Base-by-base conservation (phyloP, 1,140 invertebrate species). In the Bombus breviceps region DNA sequence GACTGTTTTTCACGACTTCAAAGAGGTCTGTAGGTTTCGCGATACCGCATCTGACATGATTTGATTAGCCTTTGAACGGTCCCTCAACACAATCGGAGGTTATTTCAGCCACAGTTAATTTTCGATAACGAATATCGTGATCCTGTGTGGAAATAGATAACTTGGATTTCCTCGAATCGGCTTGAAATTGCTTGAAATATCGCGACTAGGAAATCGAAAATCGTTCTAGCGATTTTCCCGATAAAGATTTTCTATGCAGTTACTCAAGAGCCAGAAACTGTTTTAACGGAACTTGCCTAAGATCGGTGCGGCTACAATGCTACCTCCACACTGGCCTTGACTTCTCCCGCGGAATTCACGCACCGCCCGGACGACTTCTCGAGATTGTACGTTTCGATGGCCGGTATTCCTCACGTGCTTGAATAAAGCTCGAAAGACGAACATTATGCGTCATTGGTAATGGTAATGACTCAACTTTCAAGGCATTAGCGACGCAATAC, bases 381-480 rank as follows among this genome's bases (percentile, higher is more conserved):
- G 15, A 22, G 47, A 79, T 62, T 41, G n/a, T n/a, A 8, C 34
- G n/a, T n/a, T 53, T 53, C 74, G 47, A 78, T 71, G 39, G 47
- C 32, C 64, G 47, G 15, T 83, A 76, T 53, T 9, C 74, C 34
- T 41, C 73, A 69, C 73, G 68, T 73, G 76, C 32, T 80, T n/a
- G 68, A 39, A 37, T 85, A 47, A 80, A 34, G n/a, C 47, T 72
- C n/a, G 41, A 47, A 37, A 37, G 66, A 59, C 62, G 47, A 79
- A 43, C 41, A 79, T 75, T 43, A 83, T 43, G 81, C 82, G 39
- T 69, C 37, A 68, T 8, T 12, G 39, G 34, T 39, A 32, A 34
- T 43, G 74, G 32, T 83, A 80, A 73, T 47, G 66, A 84, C 66
- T 47, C 66, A 53, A 72, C 39, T 79, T 57, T 84, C 69, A 39